phyloP scores from a whole-genome alignment of 1,140 invertebrate species.

The Brachionus manjavacas region DNA sequence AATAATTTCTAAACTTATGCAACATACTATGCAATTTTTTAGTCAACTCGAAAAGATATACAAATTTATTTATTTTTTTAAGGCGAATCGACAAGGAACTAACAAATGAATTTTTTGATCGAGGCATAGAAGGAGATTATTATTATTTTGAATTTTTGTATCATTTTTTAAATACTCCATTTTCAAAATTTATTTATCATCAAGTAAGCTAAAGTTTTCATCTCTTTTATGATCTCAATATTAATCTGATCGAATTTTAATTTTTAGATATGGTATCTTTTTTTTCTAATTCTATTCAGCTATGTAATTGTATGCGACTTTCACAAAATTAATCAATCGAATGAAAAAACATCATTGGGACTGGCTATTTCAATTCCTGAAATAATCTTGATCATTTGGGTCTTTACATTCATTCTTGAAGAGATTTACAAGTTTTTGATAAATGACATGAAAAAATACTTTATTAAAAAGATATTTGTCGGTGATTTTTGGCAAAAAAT shows the following conservation, averaged over 20 bases:
- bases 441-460: background rate
- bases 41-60: no score
- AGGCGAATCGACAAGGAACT: background rate
- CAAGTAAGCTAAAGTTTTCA: background rate
- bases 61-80: background rate
- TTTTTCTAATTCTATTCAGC: conserved; percentile 21
- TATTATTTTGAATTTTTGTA: conserved; percentile 9
- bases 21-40: no score
- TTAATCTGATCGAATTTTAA: background rate
- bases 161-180: conserved; percentile 21
- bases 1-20: no score
- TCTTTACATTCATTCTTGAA: conserved; percentile 3
- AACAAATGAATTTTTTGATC: conserved; percentile 27
- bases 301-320: conserved; percentile 34
- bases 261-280: background rate
- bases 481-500: conserved; percentile 10
- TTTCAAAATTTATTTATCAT: conserved; percentile 18
- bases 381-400: conserved; percentile 26
- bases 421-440: background rate
- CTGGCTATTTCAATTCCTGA: conserved; percentile 26
- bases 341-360: background rate
- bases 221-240: background rate
- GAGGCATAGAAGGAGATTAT: background rate
- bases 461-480: background rate
- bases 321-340: background rate